Base-by-base conservation (phyloP, 2,888 invertebrate species). In the Synergus japonicus region DNA sequence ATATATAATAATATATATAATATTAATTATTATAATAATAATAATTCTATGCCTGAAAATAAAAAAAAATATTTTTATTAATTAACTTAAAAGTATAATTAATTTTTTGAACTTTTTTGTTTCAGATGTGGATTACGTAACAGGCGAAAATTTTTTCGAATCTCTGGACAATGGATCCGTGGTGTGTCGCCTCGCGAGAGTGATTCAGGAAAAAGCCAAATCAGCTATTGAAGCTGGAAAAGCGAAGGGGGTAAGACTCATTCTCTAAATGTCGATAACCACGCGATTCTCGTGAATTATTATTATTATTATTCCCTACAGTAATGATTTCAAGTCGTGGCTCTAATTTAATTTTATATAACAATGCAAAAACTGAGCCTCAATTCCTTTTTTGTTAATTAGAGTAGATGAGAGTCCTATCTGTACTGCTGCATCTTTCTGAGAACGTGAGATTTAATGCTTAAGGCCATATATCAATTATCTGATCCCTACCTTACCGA, bases 91-190 rank as follows among this genome's bases (percentile, higher is more conserved):
- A 29, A 63, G 7, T 63, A 65, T 66, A 66, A 9, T 13, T n/a
- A 3, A 29, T 29, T 54, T 78, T 22, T 29, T 37, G 81, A 78
- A 22, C 66, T 54, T 69, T 79, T 89, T 85, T 87, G 76, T 93
- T 93, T 15, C 93, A 96, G 96, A 94, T 85, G 94, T 95, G 83
- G 95, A 95, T 81, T 95, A 96, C 90, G 93, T 97, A 85, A 95
- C 94, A 1, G 95, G 96, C 2, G 96, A 96, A 84, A 97, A 96
- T 91, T 96, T 97, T 89, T 94, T 97, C 91, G 95, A 96, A 85
- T 95, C 95, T 82, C 92, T 97, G 91, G 97, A 97, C 93, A 97
- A 97, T 90, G 97, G 97, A 64, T 97, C 95, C 1, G 94, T 96
- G 85, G 93, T 97, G 76, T 97, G 97, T 91, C 96, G 96, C 90